Conservation (phyloP, 37 sponge, comb jelly and placozoan species). For the Amphimedon queenslandica region DNA sequence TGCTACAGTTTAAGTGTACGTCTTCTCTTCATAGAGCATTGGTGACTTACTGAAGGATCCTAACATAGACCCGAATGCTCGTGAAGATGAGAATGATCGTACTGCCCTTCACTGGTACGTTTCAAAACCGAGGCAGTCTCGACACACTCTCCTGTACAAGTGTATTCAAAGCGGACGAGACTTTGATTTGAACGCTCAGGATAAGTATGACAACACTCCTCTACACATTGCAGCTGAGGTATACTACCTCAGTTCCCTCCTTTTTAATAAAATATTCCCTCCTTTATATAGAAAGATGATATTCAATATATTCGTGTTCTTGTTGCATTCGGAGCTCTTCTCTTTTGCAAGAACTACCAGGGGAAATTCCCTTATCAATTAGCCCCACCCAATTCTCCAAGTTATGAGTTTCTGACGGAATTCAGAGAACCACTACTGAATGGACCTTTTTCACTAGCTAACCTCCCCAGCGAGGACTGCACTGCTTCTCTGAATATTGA, state of each 20-base stretch:
- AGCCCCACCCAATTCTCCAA: not conserved
- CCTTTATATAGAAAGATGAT: constrained; percentile 12
- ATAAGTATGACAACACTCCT: not conserved
- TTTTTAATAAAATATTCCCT: not conserved
- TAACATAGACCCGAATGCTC: not conserved
- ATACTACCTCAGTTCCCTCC: not conserved
- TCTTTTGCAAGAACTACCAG: constrained; percentile 12
- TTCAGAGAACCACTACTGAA: not conserved
- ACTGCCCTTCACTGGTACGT: not conserved
- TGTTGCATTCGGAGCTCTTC: constrained; percentile 42
- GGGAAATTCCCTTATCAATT: constrained; percentile 20
- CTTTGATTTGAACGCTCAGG: not conserved
- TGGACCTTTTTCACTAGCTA: not conserved
- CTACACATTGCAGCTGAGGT: constrained; percentile 8
- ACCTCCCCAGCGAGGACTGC: not conserved
- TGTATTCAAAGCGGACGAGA: not conserved
- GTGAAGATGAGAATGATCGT: not conserved
- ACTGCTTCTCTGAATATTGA: not conserved
- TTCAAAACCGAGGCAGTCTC: not conserved
- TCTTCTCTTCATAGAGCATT: not conserved
- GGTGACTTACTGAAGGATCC: not conserved
- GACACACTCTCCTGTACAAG: not conserved
- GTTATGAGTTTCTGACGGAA: not conserved
- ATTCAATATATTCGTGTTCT: constrained; percentile 12
- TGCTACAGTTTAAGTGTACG: not conserved